phyloP scores from a whole-genome alignment of 1,140 invertebrate genomes.

The Papilio machaon region DNA sequence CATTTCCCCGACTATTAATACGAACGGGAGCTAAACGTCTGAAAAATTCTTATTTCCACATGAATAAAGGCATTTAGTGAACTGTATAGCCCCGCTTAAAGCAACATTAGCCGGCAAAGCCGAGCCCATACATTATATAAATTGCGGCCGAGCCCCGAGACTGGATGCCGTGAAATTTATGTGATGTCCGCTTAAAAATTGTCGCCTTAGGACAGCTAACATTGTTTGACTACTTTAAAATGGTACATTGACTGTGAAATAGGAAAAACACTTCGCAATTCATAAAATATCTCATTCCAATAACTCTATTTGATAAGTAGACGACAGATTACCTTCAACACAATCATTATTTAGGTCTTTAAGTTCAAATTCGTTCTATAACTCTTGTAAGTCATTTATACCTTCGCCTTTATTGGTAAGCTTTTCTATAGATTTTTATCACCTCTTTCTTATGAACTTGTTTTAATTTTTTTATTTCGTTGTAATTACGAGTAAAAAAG shows the following conservation, averaged over 20 bases:
- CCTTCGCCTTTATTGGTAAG: no score
- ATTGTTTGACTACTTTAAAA: constrained; percentile 13
- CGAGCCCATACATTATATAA: constrained; percentile 33
- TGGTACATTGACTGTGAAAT: neutral
- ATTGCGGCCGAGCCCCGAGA: constrained; percentile 23
- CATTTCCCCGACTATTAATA: neutral
- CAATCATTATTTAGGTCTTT: no score
- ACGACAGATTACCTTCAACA: no score
- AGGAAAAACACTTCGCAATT: neutral
- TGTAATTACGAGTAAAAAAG: neutral
- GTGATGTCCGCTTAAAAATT: constrained; percentile 28
- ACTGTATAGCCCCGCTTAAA: constrained; percentile 32
- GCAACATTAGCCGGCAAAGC: constrained; percentile 26
- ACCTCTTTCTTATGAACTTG: no score
- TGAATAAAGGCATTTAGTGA: constrained; percentile 32
- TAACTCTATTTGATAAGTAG: no score
- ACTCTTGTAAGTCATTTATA: no score
- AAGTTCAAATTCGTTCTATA: no score
- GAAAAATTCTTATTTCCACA: constrained; percentile 27
- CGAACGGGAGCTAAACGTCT: neutral
- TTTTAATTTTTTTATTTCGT: neutral
- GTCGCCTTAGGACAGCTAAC: constrained; percentile 26
- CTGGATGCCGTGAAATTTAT: constrained; percentile 28
- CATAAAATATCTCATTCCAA: no score
- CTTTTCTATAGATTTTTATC: no score